A percentile compares a stretch with the other conserved stretches of the same genome.
These are phyloP conservation scores for Spea bombifrons DNA, from an alignment of 2,113 vertebrate genomes.

Conservation along the genomic window DNA sequence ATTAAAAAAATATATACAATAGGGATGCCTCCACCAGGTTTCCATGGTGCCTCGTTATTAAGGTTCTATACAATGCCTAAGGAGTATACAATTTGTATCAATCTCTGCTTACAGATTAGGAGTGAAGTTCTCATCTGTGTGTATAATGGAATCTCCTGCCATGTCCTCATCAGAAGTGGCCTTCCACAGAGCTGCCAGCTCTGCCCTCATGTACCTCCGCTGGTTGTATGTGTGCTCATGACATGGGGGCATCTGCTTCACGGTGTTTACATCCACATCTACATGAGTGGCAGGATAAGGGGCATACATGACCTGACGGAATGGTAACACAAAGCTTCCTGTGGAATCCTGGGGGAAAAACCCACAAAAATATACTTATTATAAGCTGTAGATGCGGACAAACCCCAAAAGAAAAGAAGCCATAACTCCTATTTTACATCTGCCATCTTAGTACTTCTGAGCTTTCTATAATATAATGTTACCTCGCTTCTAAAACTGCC, in stretches of 20 bases:
- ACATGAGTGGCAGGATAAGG: conserved; percentile 94
- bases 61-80: too few relatives aligned
- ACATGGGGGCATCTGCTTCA: conserved; percentile 97
- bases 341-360: conserved; percentile 80
- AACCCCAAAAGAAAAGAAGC: too few relatives aligned
- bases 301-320: conserved; percentile 93
- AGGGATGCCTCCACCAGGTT: too few relatives aligned
- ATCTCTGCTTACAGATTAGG: conserved; percentile 83
- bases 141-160: conserved; percentile 81
- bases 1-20: too few relatives aligned
- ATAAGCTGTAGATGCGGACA: too few relatives aligned
- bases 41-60: too few relatives aligned
- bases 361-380: neutral
- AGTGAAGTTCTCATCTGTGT: conserved; percentile 87
- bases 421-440: too few relatives aligned
- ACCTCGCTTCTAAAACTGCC: too few relatives aligned
- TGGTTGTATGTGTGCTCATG: conserved; percentile 95
- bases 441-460: too few relatives aligned
- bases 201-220: conserved; percentile 85
- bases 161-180: conserved; percentile 88
- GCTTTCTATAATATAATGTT: too few relatives aligned
- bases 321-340: conserved; percentile 92
- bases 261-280: conserved; percentile 93
- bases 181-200: conserved; percentile 86
- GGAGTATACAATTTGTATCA: too few relatives aligned